These are phyloP conservation scores for Asteroscopus sphinx DNA, from an alignment of 2,888 invertebrate species.

Conservation along the genomic window DNA sequence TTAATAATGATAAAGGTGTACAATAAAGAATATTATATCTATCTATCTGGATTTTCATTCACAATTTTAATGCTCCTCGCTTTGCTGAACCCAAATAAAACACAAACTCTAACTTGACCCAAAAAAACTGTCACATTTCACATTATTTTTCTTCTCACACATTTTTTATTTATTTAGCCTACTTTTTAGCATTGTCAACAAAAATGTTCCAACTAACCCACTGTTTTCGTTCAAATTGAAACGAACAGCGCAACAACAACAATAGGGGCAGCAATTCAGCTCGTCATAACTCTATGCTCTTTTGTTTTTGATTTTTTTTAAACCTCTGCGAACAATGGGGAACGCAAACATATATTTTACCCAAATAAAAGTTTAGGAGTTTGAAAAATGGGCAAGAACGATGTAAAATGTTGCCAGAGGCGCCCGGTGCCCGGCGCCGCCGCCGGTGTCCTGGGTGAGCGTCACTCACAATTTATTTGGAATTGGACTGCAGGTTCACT, in stretches of 20 bases:
- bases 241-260: conserved; percentile 39
- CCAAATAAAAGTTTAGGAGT: conserved; percentile 50
- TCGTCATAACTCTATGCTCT: conserved; percentile 44
- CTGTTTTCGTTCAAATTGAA: conserved; percentile 44
- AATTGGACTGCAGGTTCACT: conserved; percentile 13
- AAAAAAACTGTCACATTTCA: neutral
- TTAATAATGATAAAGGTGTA: too few species aligned
- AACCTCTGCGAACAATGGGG: conserved; percentile 44
- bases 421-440: neutral
- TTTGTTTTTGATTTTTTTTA: conserved; percentile 48
- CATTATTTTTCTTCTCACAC: conserved; percentile 14
- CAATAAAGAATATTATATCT: too few species aligned
- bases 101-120: too few species aligned
- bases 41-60: too few species aligned
- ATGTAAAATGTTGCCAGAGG: conserved; percentile 30
- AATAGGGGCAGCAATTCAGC: conserved; percentile 42
- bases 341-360: conserved; percentile 44
- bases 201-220: conserved; percentile 38
- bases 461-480: conserved; percentile 30
- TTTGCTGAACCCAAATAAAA: neutral
- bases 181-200: conserved; percentile 38
- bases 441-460: neutral
- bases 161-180: conserved; percentile 37
- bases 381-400: conserved; percentile 44
- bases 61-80: neutral